A percentile compares a stretch with the other conserved stretches of the same genome.
These are phyloP conservation scores for Thripadectes ignobilis DNA, from an alignment of 2,797 vertebrate species.

Conservation along the genomic window DNA sequence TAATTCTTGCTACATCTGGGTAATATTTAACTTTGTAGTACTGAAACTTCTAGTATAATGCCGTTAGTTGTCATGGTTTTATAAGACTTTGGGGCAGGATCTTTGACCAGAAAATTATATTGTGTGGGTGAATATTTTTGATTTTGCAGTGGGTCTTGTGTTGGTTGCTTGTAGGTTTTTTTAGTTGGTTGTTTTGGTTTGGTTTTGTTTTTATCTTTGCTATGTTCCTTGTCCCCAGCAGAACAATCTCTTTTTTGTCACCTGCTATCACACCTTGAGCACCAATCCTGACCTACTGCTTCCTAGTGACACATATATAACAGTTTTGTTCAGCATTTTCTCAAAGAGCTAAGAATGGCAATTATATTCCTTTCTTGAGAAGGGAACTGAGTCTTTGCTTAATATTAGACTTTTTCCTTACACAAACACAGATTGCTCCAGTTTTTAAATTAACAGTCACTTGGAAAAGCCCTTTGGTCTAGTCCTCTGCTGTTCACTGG, in stretches of 20 bases:
- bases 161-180: background rate
- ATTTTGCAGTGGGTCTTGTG: rapidly evolving
- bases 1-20: background rate
- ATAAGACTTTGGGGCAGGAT: background rate
- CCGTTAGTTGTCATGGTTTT: background rate
- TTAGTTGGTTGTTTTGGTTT: background rate
- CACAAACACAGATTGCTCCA: background rate
- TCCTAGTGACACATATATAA: background rate
- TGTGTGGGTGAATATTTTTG: background rate
- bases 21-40: background rate
- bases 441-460: background rate
- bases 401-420: background rate
- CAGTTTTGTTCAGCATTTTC: background rate
- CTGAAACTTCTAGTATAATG: background rate
- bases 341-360: background rate
- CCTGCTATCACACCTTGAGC: background rate
- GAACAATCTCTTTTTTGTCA: background rate
- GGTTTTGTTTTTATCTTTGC: background rate
- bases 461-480: background rate
- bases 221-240: background rate
- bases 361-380: background rate
- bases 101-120: background rate
- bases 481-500: background rate
- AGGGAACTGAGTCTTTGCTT: background rate
- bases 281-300: background rate